Base-by-base conservation (phyloP, 2,113 vertebrate species). In the Cynopterus brachyotis region DNA sequence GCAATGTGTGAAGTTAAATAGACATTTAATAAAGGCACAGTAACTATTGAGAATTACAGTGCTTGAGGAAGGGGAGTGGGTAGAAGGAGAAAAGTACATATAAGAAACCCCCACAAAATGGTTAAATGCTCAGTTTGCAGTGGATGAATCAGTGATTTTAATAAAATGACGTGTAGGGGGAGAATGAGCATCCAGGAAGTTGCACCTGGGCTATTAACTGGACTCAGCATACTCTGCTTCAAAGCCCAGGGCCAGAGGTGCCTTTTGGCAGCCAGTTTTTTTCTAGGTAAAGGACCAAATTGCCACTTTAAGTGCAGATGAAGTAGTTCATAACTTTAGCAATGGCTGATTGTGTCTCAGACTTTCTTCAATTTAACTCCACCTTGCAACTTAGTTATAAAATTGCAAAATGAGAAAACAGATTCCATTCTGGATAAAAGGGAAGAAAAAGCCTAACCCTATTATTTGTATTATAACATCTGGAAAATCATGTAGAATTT, bases 281-380 rank as follows among this genome's bases (percentile, higher is more conserved):
- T 88, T 80, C 53, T 95, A 83, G n/a, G 75, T 47, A 95, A 97
- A 84, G 72, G 26, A 96, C 15, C n/a, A 47, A 75, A 87, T 75
- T 53, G 84, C n/a, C 64, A 76, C 37, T 83, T 53, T 69, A 83
- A 75, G 70, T 3, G 3, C 72, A 93, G 66, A 66, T 70, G 22
- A 70, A 80, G 64, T 76, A 57, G 35, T 70, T 75, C 50, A 57
- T 22, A 75, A 76, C 70, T 28, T 47, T 69, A 60, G 37, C 10
- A 87, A 17, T 73, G 57, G 35, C 37, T 69, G 81, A 93, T 37
- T 45, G 73, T 32, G 35, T 92, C 17, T 87, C 16, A 50, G 50
- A 57, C 45, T 66, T 94, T 91, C n/a, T 80, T 40, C 80, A 95
- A 57, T 47, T 84, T 89, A 47, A 20, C 40, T 88, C 28, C 5